Conservation (phyloP, 2,113 vertebrate genomes). For the Istiophorus platypterus region DNA sequence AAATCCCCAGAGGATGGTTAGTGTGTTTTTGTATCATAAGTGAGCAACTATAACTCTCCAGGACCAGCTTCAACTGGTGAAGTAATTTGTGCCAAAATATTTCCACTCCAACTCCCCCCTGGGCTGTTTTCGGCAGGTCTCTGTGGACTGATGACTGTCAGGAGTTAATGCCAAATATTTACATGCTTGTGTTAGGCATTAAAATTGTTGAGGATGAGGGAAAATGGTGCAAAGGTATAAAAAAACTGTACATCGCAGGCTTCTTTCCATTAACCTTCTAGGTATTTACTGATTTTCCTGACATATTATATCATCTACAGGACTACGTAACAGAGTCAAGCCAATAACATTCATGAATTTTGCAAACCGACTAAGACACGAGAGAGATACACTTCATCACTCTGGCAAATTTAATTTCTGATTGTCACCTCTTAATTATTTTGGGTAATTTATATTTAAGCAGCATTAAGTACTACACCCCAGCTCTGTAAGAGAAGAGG, state of each 20-base stretch:
- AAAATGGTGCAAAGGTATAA: conserved; percentile 1
- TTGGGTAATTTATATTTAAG: not conserved
- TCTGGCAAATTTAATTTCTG: not conserved
- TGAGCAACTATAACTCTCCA: conserved; percentile 18
- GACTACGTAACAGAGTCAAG: not conserved
- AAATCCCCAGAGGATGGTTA: conserved; percentile 49
- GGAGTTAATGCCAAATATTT: conserved; percentile 21
- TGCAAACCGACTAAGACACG: not conserved
- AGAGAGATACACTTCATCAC: not conserved
- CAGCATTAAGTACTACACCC: not conserved
- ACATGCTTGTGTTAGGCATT: not conserved
- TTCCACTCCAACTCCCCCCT: conserved; percentile 6
- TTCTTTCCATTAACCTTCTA: not conserved
- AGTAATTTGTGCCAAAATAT: conserved; percentile 31
- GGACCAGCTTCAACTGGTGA: conserved; percentile 18
- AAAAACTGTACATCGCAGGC: not conserved
- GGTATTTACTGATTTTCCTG: not conserved
- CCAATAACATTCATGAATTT: not conserved
- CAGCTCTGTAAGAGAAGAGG: not conserved
- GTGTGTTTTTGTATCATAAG: conserved; percentile 35
- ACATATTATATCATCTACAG: not conserved
- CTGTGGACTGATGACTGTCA: conserved; percentile 33
- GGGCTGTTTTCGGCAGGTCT: conserved; percentile 24
- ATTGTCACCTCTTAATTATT: not conserved
- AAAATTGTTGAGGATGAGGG: not conserved